Evolutionary conservation across 2,888 invertebrate species (phyloP), one percentile per base, ranked within the genome.

Genomic region (Cartodere bifasciata): DNA sequence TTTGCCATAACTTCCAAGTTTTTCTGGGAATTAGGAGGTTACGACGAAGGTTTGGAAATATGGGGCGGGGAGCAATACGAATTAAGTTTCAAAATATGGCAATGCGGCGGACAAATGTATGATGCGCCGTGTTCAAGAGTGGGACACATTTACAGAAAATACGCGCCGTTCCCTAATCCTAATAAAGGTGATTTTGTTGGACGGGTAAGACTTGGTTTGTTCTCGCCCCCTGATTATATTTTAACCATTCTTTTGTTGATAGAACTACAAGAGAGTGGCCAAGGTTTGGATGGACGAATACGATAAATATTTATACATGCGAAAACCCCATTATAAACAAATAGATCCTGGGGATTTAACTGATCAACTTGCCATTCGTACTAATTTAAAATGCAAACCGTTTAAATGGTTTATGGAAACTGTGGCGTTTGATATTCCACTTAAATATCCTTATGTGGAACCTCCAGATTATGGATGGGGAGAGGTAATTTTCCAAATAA

Each of bases 251-350:
- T 16, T 34, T 34, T 17, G 44, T 45, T 10, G 48, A 2, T 51
- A 85, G 82, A 94, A 94, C 60, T 90, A 88, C 59, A 73, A 80
- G 23, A 71, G 94, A 36, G 92, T 94, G 0, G 92, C 92, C 0
- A 90, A 88, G 48, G 94, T 95, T 2, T 97, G 95, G 95, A 94
- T 97, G 94, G 95, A 97, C 53, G 94, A 95, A 49, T 97, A 91
- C 56, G 86, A 85, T 2, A 70, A 91, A 43, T 77, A 75, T 52
- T 56, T 97, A 30, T 95, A 94, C 62, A 60, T 65, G 37, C 68
- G 88, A 0, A 66, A 83, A 16, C 83, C 91, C 0, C 77, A 81
- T 50, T 83, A 86, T 49, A 63, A 70, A 9, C 53, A 57, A 2
- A 63, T 90, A n/a, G 75, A 85, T 55, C 65, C 85, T 0, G 92